A percentile compares a stretch with the other conserved stretches of the same genome.
Conservation (phyloP, 2,113 vertebrate species). For the Sorex fumeus region DNA sequence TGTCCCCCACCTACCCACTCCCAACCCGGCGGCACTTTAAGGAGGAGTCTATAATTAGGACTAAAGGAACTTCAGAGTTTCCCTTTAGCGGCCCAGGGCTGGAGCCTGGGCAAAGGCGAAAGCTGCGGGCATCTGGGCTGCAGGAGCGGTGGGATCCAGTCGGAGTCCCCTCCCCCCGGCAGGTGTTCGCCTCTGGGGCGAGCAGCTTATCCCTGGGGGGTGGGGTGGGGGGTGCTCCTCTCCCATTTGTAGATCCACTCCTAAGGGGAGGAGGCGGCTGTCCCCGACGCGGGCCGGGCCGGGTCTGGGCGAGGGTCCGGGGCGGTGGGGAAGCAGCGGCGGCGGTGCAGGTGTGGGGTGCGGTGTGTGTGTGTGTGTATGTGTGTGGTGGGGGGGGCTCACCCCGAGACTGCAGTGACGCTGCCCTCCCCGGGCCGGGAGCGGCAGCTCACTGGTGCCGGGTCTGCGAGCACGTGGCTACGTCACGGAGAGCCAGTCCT, state of each 20-base stretch:
- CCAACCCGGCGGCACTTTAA: background rate
- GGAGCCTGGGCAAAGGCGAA: constrained; percentile 6
- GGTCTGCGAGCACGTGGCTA: constrained; percentile 94
- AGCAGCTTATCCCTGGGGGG: too few relatives aligned
- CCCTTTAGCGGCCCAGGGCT: background rate
- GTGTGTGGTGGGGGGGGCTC: background rate
- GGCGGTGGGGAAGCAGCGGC: background rate
- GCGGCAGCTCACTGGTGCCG: constrained; percentile 91
- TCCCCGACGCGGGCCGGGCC: too few relatives aligned
- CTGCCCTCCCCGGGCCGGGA: constrained; percentile 84
- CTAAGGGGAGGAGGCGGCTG: background rate
- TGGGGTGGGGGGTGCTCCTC: too few relatives aligned
- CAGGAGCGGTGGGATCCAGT: background rate
- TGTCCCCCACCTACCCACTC: background rate
- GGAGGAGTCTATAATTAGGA: constrained; percentile 16
- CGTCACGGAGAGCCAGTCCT: constrained; percentile 94
- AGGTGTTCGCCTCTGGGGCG: too few relatives aligned
- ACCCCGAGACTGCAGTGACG: constrained; percentile 82
- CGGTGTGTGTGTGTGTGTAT: too few relatives aligned
- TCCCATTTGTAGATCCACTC: background rate
- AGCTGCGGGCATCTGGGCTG: background rate
- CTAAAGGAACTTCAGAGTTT: constrained; percentile 20
- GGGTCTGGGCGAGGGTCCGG: too few relatives aligned
- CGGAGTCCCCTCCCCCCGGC: too few relatives aligned
- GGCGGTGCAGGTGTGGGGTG: background rate